Evolutionary conservation across 2,113 vertebrate genomes (phyloP), one percentile per base, ranked within the genome.

Genomic region (Callionymus lyra): DNA sequence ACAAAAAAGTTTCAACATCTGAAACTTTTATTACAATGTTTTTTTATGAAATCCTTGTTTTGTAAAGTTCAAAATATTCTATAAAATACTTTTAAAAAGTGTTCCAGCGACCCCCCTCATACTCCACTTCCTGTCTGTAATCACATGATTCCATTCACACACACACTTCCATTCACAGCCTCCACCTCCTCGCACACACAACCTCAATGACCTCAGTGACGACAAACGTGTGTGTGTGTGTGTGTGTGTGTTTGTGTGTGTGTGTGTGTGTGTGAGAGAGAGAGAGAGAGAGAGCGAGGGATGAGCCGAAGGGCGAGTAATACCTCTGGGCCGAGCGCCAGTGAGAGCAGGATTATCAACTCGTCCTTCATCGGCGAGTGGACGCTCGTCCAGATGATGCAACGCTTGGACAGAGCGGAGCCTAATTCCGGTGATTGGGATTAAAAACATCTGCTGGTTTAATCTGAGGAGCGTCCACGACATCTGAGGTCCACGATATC

Each of bases 291-390:
- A 47, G 51, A 36, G 45, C 50, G 42, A 47, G 50, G 50, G 61
- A 63, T 34, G 60, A 48, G 58, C 62, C 74, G 64, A 68, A 80
- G 74, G 72, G 48, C 63, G 70, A 15, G 34, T 59, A 68, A 64
- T 56, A 62, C 59, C 6, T 12, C 47, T 63, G 68, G 67, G 69
- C 79, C 27, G 16, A 42, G 41, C 34, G 52, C 66, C 61, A 50
- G 41, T 51, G 60, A 46, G 44, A 66, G 58, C 31, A 31, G 60
- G 79, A 76, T 74, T 82, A 77, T 71, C 72, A 8, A 27, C 21
- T 27, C 21, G 21, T 27, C 21, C 21, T 5, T 27, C 21, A 27
- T 27, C 21, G 21, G 21, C 4, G 21, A 27, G 21, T 27, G 21
- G 21, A 27, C 21, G 21, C 21, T 8, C 21, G 21, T 27, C 21